Conservation (phyloP, 2,797 vertebrate species). For the Arremon aurantiirostris region DNA sequence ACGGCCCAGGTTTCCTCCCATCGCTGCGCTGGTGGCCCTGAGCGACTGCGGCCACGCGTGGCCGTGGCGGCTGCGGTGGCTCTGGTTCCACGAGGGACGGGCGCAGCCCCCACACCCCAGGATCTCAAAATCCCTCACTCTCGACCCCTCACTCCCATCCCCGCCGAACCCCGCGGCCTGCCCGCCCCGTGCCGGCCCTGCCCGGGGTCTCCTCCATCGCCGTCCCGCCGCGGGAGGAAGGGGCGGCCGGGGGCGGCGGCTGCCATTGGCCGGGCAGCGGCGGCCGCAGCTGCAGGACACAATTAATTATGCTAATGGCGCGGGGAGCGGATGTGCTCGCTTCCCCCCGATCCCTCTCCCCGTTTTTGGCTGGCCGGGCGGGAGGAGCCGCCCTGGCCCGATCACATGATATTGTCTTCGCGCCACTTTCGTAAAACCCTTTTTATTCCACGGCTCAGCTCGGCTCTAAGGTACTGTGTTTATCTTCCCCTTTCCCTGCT, state of each 20-base stretch:
- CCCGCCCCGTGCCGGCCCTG: background rate
- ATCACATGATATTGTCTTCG: conserved; percentile 85
- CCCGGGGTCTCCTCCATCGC: background rate
- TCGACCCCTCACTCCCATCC: background rate
- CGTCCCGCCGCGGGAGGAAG: background rate
- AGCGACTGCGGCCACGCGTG: background rate
- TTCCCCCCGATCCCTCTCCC: conserved; percentile 43
- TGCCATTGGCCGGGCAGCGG: conserved; percentile 50
- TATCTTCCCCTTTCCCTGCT: background rate
- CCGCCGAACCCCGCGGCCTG: background rate
- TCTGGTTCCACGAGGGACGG: background rate
- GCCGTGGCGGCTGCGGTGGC: background rate
- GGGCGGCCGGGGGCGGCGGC: conserved; percentile 15
- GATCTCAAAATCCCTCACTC: too few relatives aligned
- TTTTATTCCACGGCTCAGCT: conserved; percentile 65
- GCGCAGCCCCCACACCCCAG: background rate
- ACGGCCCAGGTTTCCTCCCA: background rate
- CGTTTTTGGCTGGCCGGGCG: conserved; percentile 68
- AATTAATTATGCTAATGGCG: conserved; percentile 82
- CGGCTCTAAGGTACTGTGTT: conserved; percentile 70
- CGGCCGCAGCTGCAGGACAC: conserved; percentile 74
- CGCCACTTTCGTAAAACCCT: conserved; percentile 87
- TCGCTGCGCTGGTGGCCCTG: background rate
- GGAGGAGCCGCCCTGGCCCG: conserved; percentile 76
- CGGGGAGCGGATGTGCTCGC: conserved; percentile 76